Percentiles rank a stretch among this genome's conserved stretches.
Conservation (phyloP, 2,888 invertebrate genomes). For the Polylopha cassiicola region DNA sequence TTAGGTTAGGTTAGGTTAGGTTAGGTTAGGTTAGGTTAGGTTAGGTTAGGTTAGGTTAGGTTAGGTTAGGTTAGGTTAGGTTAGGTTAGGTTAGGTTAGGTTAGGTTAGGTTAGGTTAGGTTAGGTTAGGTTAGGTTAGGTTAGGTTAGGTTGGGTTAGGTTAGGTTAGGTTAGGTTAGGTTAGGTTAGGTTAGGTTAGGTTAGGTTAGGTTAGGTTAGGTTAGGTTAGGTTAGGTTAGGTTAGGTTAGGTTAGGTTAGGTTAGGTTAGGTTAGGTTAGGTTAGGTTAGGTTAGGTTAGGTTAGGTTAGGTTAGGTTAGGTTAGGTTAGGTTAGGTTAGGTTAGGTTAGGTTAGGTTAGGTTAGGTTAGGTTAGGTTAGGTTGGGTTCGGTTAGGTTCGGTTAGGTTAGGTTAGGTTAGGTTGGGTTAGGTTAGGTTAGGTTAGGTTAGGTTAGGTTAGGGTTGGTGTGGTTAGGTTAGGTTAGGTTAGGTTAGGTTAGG, state of each 20-base stretch:
- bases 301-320: slow-evolving; percentile 20
- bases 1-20: slow-evolving; percentile 18
- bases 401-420: slow-evolving; percentile 18
- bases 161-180: slow-evolving; percentile 18
- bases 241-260: slow-evolving; percentile 16
- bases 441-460: slow-evolving; percentile 21
- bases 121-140: slow-evolving; percentile 15
- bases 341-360: slow-evolving; percentile 21
- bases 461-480: slow-evolving; percentile 14
- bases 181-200: slow-evolving; percentile 18
- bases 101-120: slow-evolving; percentile 16
- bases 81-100: slow-evolving; percentile 16
- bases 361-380: slow-evolving; percentile 20
- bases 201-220: slow-evolving; percentile 18
- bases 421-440: slow-evolving; percentile 20
- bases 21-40: slow-evolving; percentile 20
- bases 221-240: slow-evolving; percentile 17
- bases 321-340: slow-evolving; percentile 20
- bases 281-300: slow-evolving; percentile 20
- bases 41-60: slow-evolving; percentile 18
- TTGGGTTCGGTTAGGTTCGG: slow-evolving; percentile 15
- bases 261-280: slow-evolving; percentile 17
- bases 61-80: slow-evolving; percentile 15
- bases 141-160: slow-evolving; percentile 18
- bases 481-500: slow-evolving; percentile 18